Conservation (phyloP, 2,888 invertebrate genomes). For the Slavum lentiscoides region DNA sequence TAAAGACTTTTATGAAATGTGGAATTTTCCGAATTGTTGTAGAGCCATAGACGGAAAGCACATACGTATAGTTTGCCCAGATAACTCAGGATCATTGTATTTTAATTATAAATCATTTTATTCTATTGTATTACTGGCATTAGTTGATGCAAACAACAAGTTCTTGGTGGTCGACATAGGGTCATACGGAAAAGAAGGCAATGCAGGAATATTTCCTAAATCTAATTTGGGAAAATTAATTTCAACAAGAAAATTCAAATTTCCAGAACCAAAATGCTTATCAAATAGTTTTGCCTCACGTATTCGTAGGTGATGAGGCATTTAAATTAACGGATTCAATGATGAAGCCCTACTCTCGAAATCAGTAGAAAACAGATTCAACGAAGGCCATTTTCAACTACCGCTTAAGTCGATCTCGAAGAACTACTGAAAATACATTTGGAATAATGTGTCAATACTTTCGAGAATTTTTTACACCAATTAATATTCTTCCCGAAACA, state of each 20-base stretch:
- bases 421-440: conserved; percentile 42
- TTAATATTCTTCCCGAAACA: conserved; percentile 39
- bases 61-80: conserved; percentile 37
- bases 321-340: conserved; percentile 18
- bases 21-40: conserved; percentile 24
- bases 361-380: conserved; percentile 4
- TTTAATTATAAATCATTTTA: conserved; percentile 45
- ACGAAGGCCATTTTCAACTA: conserved; percentile 30
- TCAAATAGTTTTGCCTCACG: conserved; percentile 25
- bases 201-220: conserved; percentile 39
- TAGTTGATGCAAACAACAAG: conserved; percentile 51
- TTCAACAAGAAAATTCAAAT: conserved; percentile 9
- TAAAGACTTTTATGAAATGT: conserved; percentile 22
- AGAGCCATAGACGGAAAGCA: conserved; percentile 36
- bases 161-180: conserved; percentile 35
- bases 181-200: conserved; percentile 39
- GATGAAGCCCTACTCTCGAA: conserved; percentile 36
- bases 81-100: conserved; percentile 31
- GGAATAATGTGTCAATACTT: conserved; percentile 36
- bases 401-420: conserved; percentile 19
- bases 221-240: conserved; percentile 39
- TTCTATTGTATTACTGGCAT: conserved; percentile 35
- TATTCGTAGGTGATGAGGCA: conserved; percentile 37
- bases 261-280: conserved; percentile 39
- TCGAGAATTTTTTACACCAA: conserved; percentile 35